These are phyloP conservation scores for Spisula solida DNA, from an alignment of 2,888 invertebrate species.

Conservation along the genomic window DNA sequence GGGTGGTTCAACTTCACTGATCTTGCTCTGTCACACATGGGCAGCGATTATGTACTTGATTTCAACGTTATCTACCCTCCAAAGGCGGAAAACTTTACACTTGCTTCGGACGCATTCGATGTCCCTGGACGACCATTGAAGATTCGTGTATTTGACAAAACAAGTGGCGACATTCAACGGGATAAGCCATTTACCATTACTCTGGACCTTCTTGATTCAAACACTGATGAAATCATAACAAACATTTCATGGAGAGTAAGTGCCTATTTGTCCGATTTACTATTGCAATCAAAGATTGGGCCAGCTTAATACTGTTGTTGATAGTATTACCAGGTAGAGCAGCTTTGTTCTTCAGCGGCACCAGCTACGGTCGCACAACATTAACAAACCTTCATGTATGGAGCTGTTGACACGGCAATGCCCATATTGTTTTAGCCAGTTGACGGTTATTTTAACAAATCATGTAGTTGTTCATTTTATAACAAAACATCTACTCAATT, in stretches of 20 bases:
- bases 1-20: slow-evolving; percentile 84
- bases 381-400: no score
- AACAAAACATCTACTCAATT: no score
- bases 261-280: background rate
- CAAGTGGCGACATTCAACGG: slow-evolving; percentile 53
- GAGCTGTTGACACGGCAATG: no score
- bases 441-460: no score
- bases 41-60: slow-evolving; percentile 75
- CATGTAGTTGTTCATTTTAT: no score
- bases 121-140: slow-evolving; percentile 69
- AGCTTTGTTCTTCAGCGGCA: no score
- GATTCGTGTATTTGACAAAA: slow-evolving; percentile 53
- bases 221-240: slow-evolving; percentile 57
- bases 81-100: slow-evolving; percentile 72
- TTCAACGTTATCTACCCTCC: slow-evolving; percentile 77
- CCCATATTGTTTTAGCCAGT: no score
- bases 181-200: slow-evolving; percentile 54
- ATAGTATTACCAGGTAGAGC: no score
- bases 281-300: no score
- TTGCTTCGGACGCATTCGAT: slow-evolving; percentile 64
- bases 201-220: slow-evolving; percentile 69
- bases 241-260: slow-evolving; percentile 76
- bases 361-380: no score
- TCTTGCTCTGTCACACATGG: slow-evolving; percentile 78
- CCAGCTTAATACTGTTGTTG: no score